Base-by-base conservation (phyloP, 2,888 invertebrate genomes). In the Neoitamus cyanurus region DNA sequence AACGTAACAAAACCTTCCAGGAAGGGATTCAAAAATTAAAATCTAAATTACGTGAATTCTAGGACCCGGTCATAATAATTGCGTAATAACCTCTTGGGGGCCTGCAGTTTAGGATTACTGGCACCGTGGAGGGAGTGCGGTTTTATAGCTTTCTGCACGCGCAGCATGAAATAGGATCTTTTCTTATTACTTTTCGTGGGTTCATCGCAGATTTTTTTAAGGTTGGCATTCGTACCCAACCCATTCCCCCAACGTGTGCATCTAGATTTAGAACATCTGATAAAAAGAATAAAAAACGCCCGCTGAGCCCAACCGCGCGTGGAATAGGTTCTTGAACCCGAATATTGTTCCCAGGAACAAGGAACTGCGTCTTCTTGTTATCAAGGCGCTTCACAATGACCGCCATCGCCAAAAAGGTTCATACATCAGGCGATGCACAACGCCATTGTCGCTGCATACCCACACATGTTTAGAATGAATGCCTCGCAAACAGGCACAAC, bases 1-100 rank as follows among this genome's bases (percentile, higher is more conserved):
- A 75, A 75, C 25, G 75, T 75, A 75, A 75, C 42, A 28, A 46
- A 42, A 75, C 42, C 25, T 75, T 42, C 46, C 28, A 75, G 46
- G 75, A 75, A 75, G 42, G 42, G 37, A 11, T 42, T 75, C 4
- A 58, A 11, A 37, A 31, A 42, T 58, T 58, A 58, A 58, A 20
- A 25, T 58, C 58, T 20, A 20, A 58, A 58, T 58, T 58, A 42
- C 42, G n/a, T 42, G 15, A 42, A 42, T n/a, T n/a, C 42, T 0
- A 42, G 58, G 58, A 20, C 9, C 58, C 58, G 58, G 20, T 58
- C 58, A 25, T 58, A 58, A 58, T 58, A 58, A 58, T 58, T 25
- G 58, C 20, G 25, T 58, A 58, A 58, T 25, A 58, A 58, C 58
- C 58, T 20, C 58, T 58, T 58, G 1, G 58, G 58, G 25, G 20